These are phyloP conservation scores for Stegostoma tigrinum DNA, from an alignment of 2,113 vertebrate genomes.

Conservation along the genomic window DNA sequence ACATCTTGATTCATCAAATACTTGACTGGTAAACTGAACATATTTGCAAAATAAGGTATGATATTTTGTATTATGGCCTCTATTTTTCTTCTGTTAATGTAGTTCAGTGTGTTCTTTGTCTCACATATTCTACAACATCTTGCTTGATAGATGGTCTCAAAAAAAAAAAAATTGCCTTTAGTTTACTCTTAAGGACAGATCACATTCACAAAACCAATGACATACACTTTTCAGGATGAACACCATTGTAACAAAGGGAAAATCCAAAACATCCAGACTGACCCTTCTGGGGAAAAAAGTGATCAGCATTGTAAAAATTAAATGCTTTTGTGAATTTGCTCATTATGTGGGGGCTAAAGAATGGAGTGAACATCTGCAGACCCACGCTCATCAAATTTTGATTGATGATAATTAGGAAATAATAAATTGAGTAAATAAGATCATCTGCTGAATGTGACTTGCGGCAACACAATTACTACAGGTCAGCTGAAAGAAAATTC, in stretches of 20 bases:
- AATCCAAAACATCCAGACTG: constrained; percentile 40
- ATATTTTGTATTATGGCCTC: background rate
- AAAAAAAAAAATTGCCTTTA: constrained; percentile 54
- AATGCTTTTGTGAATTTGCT: constrained; percentile 36
- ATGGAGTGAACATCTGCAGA: constrained; percentile 36
- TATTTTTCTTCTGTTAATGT: background rate
- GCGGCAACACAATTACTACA: background rate
- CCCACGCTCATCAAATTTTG: constrained; percentile 37
- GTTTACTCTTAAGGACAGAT: constrained; percentile 55
- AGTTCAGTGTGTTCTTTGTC: background rate
- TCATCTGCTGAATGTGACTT: background rate
- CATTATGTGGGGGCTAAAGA: constrained; percentile 24
- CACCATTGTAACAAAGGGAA: constrained; percentile 39
- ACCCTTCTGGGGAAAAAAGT: constrained; percentile 38
- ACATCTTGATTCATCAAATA: background rate
- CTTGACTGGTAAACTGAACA: background rate
- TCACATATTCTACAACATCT: background rate
- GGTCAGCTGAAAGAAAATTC: background rate
- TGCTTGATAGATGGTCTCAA: constrained; percentile 52
- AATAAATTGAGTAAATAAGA: constrained; percentile 8
- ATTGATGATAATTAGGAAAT: background rate
- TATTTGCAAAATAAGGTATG: background rate
- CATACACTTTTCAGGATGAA: constrained; percentile 39
- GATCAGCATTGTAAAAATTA: constrained; percentile 37
- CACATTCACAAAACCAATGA: constrained; percentile 47